phyloP scores from a whole-genome alignment of 2,113 vertebrate genomes.

The Peromyscus leucopus region DNA sequence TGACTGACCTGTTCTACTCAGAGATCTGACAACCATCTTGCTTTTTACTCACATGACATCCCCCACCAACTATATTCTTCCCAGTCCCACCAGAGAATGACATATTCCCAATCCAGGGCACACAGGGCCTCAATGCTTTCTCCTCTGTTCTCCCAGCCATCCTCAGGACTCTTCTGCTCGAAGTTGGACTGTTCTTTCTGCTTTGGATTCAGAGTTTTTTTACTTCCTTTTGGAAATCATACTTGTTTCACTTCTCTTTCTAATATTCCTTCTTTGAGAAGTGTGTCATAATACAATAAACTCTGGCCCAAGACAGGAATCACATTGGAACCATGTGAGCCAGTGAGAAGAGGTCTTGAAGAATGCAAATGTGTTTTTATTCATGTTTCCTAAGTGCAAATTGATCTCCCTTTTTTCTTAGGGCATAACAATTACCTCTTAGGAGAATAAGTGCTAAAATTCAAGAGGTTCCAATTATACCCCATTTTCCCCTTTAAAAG shows the following conservation, averaged over 20 bases:
- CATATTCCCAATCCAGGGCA: background rate
- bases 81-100: background rate
- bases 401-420: background rate
- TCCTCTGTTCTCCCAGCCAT: background rate
- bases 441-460: background rate
- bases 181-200: slow-evolving; percentile 33
- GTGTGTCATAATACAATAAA: slow-evolving; percentile 10
- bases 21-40: background rate
- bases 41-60: background rate
- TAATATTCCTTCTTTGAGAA: slow-evolving; percentile 36
- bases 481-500: background rate
- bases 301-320: slow-evolving; percentile 37
- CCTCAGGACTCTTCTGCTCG: background rate
- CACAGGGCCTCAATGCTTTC: background rate
- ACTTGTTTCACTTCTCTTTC: slow-evolving; percentile 13
- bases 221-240: slow-evolving; percentile 1
- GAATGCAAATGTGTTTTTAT: background rate
- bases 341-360: background rate
- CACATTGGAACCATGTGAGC: slow-evolving; percentile 32
- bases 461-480: background rate
- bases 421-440: background rate
- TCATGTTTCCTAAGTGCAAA: background rate
- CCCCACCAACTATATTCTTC: background rate
- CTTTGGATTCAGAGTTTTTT: slow-evolving; percentile 37
- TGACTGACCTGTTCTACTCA: background rate